These are phyloP conservation scores for Morelia viridis DNA, from an alignment of 2,797 vertebrate species.

Conservation along the genomic window DNA sequence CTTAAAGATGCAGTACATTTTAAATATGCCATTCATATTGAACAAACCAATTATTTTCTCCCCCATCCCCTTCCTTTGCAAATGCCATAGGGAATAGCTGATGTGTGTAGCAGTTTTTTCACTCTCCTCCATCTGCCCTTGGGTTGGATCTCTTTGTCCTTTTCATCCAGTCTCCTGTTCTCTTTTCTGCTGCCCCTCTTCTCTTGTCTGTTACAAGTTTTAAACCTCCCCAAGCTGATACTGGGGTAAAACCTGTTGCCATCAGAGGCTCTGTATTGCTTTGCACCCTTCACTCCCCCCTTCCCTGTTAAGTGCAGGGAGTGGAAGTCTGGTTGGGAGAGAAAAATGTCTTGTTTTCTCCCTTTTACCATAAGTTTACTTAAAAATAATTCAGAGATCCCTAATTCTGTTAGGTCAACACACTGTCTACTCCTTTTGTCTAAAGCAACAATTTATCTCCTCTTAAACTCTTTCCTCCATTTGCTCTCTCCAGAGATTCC, in stretches of 20 bases:
- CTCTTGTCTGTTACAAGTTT: neutral
- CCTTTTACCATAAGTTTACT: neutral
- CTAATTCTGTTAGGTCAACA: neutral
- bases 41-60: neutral
- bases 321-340: neutral
- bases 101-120: accelerated
- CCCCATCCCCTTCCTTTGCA: neutral
- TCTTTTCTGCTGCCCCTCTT: neutral
- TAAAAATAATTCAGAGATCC: neutral
- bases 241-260: neutral
- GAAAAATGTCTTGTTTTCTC: neutral
- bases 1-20: neutral
- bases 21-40: neutral
- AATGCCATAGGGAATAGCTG: neutral
- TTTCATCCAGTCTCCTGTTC: neutral
- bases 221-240: neutral
- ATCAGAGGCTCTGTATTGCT: neutral
- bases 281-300: neutral
- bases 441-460: neutral
- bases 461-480: neutral
- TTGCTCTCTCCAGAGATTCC: neutral
- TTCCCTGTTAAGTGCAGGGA: too few relatives aligned
- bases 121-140: neutral
- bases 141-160: neutral
- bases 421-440: neutral